These are phyloP conservation scores for Meloidogyne chitwoodi DNA, from an alignment of 1,140 invertebrate species.

Conservation along the genomic window DNA sequence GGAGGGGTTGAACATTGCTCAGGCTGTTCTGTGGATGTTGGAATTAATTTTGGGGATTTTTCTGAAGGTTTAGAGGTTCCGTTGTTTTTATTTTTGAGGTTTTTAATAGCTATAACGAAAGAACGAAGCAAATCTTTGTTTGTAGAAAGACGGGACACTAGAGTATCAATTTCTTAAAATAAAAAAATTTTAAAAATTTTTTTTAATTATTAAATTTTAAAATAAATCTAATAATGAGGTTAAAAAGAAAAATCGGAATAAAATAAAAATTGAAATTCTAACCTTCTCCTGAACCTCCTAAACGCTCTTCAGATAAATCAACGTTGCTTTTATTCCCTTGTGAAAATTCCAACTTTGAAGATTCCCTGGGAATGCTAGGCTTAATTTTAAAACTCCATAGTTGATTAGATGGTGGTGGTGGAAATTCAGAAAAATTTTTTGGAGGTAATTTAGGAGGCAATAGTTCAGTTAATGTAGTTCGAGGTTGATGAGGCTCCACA, in stretches of 20 bases:
- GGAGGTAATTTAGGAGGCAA: neutral
- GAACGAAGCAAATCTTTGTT: slow-evolving; percentile 19
- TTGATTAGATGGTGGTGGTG: neutral
- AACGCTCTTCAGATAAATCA: neutral
- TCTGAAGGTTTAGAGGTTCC: neutral
- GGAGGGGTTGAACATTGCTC: slow-evolving; percentile 34
- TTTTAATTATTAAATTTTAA: neutral
- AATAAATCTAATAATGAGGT: too few species aligned
- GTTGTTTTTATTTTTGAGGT: slow-evolving; percentile 9
- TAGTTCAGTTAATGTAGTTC: neutral
- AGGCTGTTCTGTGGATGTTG: neutral
- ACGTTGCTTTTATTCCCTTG: neutral
- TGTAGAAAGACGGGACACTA: slow-evolving; percentile 35
- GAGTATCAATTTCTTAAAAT: slow-evolving; percentile 29
- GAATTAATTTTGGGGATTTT: neutral
- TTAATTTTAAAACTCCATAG: neutral
- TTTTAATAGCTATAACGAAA: slow-evolving; percentile 31
- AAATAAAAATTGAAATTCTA: neutral
- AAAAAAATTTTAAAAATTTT: neutral
- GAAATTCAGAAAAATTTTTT: neutral
- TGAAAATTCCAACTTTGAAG: neutral
- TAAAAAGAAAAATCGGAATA: too few species aligned
- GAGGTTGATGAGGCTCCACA: neutral
- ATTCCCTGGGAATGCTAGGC: neutral
- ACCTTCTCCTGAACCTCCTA: neutral